Base-by-base conservation (phyloP, 1,140 invertebrate species). In the Pseudomyrmex pallidus region DNA sequence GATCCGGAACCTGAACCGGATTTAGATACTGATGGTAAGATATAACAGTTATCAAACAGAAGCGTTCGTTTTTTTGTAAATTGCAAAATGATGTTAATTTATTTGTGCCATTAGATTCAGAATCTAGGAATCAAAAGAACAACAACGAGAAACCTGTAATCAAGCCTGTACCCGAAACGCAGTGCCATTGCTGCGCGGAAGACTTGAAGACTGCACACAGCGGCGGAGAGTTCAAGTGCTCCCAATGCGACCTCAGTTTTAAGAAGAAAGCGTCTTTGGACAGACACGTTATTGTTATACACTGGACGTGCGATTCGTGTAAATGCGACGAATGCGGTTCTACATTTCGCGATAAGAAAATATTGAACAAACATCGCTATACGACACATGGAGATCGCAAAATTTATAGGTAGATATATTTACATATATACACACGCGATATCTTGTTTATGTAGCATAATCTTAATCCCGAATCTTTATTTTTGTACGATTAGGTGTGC, bases 131-230 rank as follows among this genome's bases (percentile, higher is more conserved):
- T 70, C 73, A 83, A 56, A 91, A 89, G 35, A 93, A 93, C 52
- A 91, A 93, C 15, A 92, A 92, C 35, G 88, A 90, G 48, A 92
- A 92, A 59, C 84, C 90, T 20, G 74, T 87, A 22, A 94, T 94
- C 17, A 93, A 90, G 56, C 93, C 93, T 15, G 91, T 93, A 46
- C 78, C 78, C 57, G 91, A 92, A 68, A 93, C 91, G 15, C 94
- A 93, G 74, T 95, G 95, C 82, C 94, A 95, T 83, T 95, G 95
- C 68, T 95, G 95, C 85, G 94, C 93, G 5, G 95, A 95, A 90
- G 94, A 95, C 82, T 85, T 94, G 17, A 92, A 92, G 72, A 95
- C 91, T 35, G 95, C 95, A 67, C 95, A 95, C 82, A 92, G 84
- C 59, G 95, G 92, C 22, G 95, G 95, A 22, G 87, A 94, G 35